phyloP scores from a whole-genome alignment of 2,113 vertebrate species.

The Rhizomys pruinosus region DNA sequence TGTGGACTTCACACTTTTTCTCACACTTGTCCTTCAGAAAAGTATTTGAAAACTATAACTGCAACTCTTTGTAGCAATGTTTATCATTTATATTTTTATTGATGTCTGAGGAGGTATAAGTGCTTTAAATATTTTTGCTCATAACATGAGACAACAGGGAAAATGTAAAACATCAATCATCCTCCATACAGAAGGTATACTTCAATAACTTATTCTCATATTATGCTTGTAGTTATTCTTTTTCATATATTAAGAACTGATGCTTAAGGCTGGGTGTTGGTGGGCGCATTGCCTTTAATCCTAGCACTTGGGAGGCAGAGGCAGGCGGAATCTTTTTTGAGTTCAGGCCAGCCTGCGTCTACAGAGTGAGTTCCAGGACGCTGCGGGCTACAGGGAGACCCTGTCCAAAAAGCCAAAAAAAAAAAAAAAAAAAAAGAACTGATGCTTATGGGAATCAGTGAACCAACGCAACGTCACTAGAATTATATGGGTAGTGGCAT shows the following conservation, averaged over 20 bases:
- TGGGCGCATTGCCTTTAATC: no score
- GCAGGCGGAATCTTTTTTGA: no score
- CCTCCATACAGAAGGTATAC: neutral
- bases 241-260: neutral
- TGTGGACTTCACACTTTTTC: neutral
- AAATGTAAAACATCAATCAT: neutral
- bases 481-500: neutral
- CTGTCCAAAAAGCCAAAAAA: no score
- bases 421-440: no score
- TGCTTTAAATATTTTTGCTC: neutral
- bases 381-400: no score
- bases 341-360: no score
- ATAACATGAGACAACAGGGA: neutral
- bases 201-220: neutral
- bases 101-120: neutral
- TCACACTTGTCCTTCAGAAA: neutral
- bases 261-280: no score
- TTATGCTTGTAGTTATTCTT: neutral
- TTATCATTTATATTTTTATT: constrained; percentile 6
- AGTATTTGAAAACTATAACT: neutral
- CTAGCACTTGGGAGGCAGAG: no score
- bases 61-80: neutral
- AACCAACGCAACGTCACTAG: neutral
- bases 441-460: neutral
- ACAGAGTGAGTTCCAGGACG: no score